These are phyloP conservation scores for Okamejei kenojei DNA, from an alignment of 2,797 vertebrate species.

Conservation along the genomic window DNA sequence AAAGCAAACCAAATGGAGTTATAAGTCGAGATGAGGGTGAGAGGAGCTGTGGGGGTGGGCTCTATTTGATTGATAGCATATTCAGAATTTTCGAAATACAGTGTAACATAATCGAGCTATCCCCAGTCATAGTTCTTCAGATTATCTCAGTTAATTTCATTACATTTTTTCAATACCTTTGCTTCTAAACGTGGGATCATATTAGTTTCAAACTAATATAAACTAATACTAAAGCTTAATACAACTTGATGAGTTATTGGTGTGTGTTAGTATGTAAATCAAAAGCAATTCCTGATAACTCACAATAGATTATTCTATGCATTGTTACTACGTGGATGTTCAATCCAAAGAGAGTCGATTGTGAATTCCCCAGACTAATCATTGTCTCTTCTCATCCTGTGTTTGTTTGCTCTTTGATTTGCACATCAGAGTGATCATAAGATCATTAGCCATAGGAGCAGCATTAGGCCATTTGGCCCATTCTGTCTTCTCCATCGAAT, in stretches of 20 bases:
- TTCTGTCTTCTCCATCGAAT: too few species aligned
- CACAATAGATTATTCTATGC: not conserved
- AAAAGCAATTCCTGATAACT: not conserved
- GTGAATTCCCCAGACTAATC: not conserved
- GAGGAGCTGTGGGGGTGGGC: too few species aligned
- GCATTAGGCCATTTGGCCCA: too few species aligned
- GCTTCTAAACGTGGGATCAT: not conserved
- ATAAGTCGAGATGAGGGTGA: too few species aligned
- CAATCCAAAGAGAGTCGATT: not conserved
- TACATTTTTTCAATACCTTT: not conserved
- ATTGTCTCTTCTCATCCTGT: slow-evolving; percentile 6
- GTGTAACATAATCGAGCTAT: not conserved
- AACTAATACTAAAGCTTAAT: not conserved
- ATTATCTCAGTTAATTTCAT: not conserved
- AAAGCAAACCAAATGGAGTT: not conserved
- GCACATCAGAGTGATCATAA: not conserved
- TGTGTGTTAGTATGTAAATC: not conserved
- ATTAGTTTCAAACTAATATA: not conserved
- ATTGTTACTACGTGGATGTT: not conserved
- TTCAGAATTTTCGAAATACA: not conserved
- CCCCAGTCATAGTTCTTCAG: not conserved
- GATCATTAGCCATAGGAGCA: too few species aligned
- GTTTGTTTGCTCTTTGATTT: slow-evolving; percentile 1
- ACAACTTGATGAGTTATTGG: not conserved
- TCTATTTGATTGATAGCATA: not conserved